Evolutionary conservation across 2,113 vertebrate species (phyloP).

Genomic region (Pedetes capensis): DNA sequence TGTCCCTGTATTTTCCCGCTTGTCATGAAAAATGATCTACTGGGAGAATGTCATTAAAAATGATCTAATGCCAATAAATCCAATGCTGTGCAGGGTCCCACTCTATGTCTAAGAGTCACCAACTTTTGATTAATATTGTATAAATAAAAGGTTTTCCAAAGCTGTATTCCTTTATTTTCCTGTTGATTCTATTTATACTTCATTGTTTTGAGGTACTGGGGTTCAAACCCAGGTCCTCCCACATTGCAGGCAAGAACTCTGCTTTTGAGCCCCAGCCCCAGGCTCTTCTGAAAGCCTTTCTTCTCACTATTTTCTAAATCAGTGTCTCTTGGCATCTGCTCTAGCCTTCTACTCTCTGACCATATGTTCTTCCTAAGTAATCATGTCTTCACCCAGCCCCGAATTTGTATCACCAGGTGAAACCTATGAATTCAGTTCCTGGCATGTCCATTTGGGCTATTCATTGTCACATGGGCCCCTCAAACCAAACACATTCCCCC

Average conservation of each 20-base stretch:
- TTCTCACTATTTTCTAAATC: background rate
- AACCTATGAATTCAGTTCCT: background rate
- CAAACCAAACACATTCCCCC: background rate
- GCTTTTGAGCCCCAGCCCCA: background rate
- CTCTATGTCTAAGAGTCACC: background rate
- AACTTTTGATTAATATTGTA: background rate
- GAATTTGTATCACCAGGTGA: background rate
- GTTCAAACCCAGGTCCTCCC: background rate
- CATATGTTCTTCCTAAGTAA: background rate
- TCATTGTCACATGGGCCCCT: background rate
- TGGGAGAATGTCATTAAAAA: too few species aligned
- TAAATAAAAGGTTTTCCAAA: background rate
- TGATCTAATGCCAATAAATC: background rate
- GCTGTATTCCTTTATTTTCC: background rate
- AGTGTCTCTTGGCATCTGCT: fast-evolving
- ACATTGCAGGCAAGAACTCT: background rate
- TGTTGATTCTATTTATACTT: background rate
- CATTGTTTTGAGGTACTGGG: background rate
- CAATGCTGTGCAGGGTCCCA: background rate
- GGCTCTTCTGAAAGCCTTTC: background rate
- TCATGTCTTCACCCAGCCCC: too few species aligned
- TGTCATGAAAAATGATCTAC: background rate
- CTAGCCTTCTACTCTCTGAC: too few species aligned
- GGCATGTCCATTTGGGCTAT: background rate
- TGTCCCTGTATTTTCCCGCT: background rate